Evolutionary conservation across 1,140 invertebrate genomes (phyloP).

Genomic region (Phymorhynchus buccinoides): DNA sequence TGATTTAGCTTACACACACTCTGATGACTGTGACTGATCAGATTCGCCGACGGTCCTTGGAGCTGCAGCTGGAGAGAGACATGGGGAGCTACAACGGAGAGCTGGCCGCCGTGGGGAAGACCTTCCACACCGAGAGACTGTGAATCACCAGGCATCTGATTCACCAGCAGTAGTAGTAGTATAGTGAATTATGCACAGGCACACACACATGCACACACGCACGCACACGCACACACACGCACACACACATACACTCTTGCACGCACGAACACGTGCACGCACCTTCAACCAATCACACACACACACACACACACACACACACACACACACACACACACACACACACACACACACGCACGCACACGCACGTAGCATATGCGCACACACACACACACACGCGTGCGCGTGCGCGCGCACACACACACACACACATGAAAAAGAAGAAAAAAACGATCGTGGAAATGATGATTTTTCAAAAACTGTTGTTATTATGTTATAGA

Average conservation of each 20-base stretch:
- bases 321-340: neutral
- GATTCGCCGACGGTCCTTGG: slow-evolving; percentile 53
- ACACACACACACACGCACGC: neutral
- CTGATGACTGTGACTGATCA: slow-evolving; percentile 14
- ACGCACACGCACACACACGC: neutral
- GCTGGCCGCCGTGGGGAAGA: slow-evolving; percentile 55
- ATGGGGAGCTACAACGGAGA: slow-evolving; percentile 53
- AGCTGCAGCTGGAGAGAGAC: slow-evolving; percentile 51
- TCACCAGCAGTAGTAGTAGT: neutral
- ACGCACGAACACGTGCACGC: neutral
- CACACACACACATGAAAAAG: neutral
- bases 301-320: neutral
- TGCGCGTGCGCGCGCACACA: slow-evolving; percentile 2
- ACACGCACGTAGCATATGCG: too few relatives aligned
- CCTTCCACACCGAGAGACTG: slow-evolving; percentile 59
- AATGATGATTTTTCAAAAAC: too few relatives aligned
- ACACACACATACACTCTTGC: too few relatives aligned
- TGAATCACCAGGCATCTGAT: slow-evolving; percentile 24
- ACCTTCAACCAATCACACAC: too few relatives aligned
- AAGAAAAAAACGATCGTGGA: too few relatives aligned
- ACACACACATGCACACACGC: neutral
- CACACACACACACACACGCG: too few relatives aligned
- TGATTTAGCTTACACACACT: too few relatives aligned
- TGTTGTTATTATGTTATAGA: too few relatives aligned
- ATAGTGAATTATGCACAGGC: neutral